Conservation (phyloP, 1,140 invertebrate genomes). For the Rhopalosiphum padi region DNA sequence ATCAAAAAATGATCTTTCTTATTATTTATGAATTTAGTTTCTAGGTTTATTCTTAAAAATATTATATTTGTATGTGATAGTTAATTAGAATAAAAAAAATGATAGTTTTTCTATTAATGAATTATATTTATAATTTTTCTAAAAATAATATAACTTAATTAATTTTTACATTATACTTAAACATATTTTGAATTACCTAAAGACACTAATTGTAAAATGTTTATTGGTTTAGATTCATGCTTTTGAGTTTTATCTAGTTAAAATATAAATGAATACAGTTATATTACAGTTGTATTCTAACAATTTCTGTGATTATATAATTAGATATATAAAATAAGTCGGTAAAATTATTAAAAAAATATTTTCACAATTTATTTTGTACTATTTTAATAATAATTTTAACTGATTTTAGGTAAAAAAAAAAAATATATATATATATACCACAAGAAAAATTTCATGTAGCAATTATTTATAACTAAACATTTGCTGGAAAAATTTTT, state of each 20-base stretch:
- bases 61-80: not conserved
- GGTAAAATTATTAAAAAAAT: not conserved
- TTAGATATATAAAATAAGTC: not conserved
- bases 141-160: not conserved
- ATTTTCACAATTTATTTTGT: not conserved
- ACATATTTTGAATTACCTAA: not conserved
- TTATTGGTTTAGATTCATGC: not conserved
- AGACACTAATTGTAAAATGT: not conserved
- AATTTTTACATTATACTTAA: not conserved
- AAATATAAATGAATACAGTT: not conserved
- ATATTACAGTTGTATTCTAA: not conserved
- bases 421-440: not conserved
- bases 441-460: not conserved
- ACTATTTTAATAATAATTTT: slow-evolving; percentile 15
- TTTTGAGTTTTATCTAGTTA: not conserved
- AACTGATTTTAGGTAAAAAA: not conserved
- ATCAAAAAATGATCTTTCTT: not conserved
- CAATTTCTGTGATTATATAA: not conserved
- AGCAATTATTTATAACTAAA: slow-evolving; percentile 11
- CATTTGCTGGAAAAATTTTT: slow-evolving; percentile 18
- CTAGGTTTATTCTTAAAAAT: not conserved
- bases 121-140: not conserved
- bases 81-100: not conserved
- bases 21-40: not conserved
- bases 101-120: not conserved